These are phyloP conservation scores for Crotalus viridis DNA, from an alignment of 2,113 vertebrate genomes.

Conservation along the genomic window DNA sequence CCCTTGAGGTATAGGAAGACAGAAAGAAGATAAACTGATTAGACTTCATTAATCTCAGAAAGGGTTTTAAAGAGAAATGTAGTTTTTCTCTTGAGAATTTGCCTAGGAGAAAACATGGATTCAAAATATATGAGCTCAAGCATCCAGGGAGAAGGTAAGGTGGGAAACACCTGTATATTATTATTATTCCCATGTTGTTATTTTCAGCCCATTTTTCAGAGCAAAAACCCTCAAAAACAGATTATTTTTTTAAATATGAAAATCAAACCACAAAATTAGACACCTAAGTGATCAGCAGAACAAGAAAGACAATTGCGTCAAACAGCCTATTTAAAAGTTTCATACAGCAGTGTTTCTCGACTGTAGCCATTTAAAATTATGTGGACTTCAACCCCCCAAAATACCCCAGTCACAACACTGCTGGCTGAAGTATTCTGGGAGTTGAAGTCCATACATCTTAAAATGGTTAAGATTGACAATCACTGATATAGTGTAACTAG, in stretches of 20 bases:
- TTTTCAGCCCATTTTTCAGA: neutral
- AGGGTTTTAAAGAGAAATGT: neutral
- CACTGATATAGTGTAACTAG: neutral
- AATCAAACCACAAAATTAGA: neutral
- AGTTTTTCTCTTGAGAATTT: neutral
- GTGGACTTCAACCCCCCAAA: no score
- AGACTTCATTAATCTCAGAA: neutral
- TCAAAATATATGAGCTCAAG: neutral
- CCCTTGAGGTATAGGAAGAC: neutral
- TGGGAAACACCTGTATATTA: neutral
- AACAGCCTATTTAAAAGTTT: neutral
- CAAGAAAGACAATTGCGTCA: neutral
- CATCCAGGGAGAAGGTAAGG: neutral
- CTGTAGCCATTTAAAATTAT: no score
- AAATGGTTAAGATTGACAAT: no score
- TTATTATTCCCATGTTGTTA: neutral
- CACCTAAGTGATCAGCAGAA: neutral
- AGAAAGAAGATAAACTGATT: neutral
- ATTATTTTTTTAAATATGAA: no score
- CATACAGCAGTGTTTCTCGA: neutral
- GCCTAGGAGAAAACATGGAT: neutral
- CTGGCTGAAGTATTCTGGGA: no score
- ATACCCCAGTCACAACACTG: no score
- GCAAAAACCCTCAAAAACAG: neutral
- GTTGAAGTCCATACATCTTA: no score